Percentiles rank a stretch among this genome's conserved stretches.
Conservation (phyloP, 1,140 invertebrate species). For the Eulimnadia texana region DNA sequence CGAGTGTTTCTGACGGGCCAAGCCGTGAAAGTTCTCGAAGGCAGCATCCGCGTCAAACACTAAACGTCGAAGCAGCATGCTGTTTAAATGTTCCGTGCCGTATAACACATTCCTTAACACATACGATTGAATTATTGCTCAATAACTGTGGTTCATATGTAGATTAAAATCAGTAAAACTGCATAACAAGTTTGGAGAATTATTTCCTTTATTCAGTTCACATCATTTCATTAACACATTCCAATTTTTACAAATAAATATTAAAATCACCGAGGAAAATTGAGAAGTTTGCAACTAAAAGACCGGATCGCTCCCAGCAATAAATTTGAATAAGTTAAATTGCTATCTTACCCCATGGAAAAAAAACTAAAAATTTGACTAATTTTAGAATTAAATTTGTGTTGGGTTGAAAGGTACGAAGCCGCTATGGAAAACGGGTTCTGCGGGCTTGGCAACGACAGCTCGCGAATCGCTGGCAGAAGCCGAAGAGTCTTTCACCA, state of each 20-base stretch:
- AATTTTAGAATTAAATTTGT: too few relatives aligned
- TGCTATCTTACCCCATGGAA: not conserved
- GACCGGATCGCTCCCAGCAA: too few relatives aligned
- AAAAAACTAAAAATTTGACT: not conserved
- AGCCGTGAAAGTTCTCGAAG: slow-evolving; percentile 26
- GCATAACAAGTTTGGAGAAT: too few relatives aligned
- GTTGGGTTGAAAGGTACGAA: not conserved
- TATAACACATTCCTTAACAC: too few relatives aligned
- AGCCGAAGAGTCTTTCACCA: not conserved
- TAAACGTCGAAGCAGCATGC: not conserved
- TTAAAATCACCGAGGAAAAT: too few relatives aligned
- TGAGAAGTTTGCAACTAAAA: too few relatives aligned
- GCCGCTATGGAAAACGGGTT: not conserved
- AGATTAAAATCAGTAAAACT: too few relatives aligned
- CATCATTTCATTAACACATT: too few relatives aligned
- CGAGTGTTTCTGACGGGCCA: slow-evolving; percentile 28
- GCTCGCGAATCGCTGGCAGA: not conserved
- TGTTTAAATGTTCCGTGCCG: not conserved
- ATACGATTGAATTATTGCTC: too few relatives aligned
- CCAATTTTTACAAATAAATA: too few relatives aligned
- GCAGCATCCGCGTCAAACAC: slow-evolving; percentile 18
- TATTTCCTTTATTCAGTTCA: too few relatives aligned
- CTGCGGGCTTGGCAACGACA: not conserved
- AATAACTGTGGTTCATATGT: too few relatives aligned
- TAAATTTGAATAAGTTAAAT: not conserved